Evolutionary conservation across 2,113 vertebrate species (phyloP).

Genomic region (Dinomys branickii): DNA sequence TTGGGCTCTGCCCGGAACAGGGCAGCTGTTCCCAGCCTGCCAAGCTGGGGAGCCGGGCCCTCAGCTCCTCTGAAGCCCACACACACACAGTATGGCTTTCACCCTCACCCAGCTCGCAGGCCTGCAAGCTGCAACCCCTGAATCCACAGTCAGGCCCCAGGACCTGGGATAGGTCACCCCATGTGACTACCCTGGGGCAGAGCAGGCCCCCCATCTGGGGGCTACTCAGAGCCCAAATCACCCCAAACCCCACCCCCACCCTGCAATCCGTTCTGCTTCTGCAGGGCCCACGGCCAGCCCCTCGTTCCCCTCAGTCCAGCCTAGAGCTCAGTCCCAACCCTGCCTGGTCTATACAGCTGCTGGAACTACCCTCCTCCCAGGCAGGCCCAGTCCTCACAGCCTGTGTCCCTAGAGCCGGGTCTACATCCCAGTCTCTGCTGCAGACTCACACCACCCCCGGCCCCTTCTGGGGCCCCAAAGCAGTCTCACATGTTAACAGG

Average conservation of each 20-base stretch:
- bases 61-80: not conserved
- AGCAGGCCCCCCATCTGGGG: not conserved
- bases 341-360: accelerated
- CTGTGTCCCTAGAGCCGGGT: not conserved
- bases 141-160: not conserved
- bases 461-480: not conserved
- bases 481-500: conserved; percentile 95
- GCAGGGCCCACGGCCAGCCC: not conserved
- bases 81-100: not conserved
- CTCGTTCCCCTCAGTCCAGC: not conserved
- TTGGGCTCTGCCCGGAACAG: not conserved
- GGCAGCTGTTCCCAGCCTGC: not conserved
- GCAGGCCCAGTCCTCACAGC: not conserved
- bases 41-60: not conserved
- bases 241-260: not conserved
- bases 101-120: not conserved
- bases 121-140: not conserved
- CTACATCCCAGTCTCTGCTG: not conserved
- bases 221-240: not conserved
- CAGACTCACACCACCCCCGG: not conserved
- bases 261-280: not conserved
- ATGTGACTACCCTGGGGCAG: not conserved
- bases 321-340: not conserved
- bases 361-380: not conserved
- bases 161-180: not conserved